A percentile compares a stretch with the other conserved stretches of the same genome.
These are phyloP conservation scores for Panzeria rudis DNA, from an alignment of 2,888 invertebrate species.

Conservation along the genomic window DNA sequence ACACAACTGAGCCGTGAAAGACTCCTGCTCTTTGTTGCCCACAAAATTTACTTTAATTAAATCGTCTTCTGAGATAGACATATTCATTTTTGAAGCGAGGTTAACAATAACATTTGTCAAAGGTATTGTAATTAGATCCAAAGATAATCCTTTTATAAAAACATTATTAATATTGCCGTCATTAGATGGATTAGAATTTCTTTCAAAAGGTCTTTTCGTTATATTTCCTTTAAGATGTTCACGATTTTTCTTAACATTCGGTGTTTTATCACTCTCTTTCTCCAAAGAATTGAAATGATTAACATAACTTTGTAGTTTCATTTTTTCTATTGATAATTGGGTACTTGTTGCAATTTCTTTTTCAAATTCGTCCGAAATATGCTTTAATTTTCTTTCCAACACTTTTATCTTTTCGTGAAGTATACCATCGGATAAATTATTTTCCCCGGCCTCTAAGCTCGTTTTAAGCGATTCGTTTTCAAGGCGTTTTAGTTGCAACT, in stretches of 20 bases:
- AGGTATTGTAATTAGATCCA: not conserved
- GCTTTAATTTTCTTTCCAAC: conserved; percentile 60
- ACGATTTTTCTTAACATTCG: too few relatives aligned
- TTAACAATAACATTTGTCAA: conserved; percentile 18
- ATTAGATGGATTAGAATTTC: not conserved
- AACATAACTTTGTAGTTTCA: conserved; percentile 46
- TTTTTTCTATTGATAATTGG: conserved; percentile 57
- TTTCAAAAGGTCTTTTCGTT: too few relatives aligned
- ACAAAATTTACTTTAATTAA: conserved; percentile 30
- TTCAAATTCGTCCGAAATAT: conserved; percentile 37
- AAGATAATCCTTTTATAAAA: conserved; percentile 18
- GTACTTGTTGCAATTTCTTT: conserved; percentile 55
- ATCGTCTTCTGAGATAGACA: conserved; percentile 16
- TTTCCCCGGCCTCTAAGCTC: not conserved
- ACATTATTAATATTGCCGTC: not conserved
- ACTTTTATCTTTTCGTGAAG: conserved; percentile 27
- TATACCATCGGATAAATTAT: not conserved
- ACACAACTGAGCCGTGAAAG: conserved; percentile 11
- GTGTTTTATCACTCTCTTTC: not conserved
- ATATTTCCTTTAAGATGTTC: too few relatives aligned
- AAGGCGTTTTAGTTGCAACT: conserved; percentile 30
- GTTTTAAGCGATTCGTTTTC: conserved; percentile 49
- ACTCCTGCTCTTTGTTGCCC: not conserved
- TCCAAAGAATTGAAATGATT: not conserved
- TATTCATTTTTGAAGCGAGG: conserved; percentile 31